Evolutionary conservation across 2,113 vertebrate genomes (phyloP).

Genomic region (Hoplias malabaricus): DNA sequence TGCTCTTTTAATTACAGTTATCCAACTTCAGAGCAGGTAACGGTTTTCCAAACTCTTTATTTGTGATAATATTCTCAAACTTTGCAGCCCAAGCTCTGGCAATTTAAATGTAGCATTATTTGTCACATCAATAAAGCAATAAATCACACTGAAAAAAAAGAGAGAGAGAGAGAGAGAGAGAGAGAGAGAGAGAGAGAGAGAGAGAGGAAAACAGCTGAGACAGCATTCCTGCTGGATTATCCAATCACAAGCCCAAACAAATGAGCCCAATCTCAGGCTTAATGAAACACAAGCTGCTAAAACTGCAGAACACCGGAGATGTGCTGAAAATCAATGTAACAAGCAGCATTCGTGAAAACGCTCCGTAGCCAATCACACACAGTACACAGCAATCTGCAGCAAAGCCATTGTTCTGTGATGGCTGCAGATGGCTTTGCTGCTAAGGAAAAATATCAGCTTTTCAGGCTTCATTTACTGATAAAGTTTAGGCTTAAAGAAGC

Average conservation of each 20-base stretch:
- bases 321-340: conserved; percentile 30
- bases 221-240: conserved; percentile 22
- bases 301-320: conserved; percentile 26
- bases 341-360: conserved; percentile 33
- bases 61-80: no score
- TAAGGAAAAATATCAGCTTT: not conserved
- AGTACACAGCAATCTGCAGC: conserved; percentile 15
- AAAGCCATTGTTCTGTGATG: not conserved
- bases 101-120: no score
- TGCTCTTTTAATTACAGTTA: no score
- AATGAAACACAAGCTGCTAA: conserved; percentile 34
- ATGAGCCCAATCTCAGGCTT: conserved; percentile 16
- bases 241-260: conserved; percentile 26
- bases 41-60: no score
- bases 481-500: no score
- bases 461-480: not conserved
- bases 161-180: not conserved
- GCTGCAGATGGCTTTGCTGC: not conserved
- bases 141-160: no score
- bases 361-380: not conserved
- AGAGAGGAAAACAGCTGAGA: conserved; percentile 10
- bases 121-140: no score
- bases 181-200: conserved; percentile 10
- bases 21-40: no score
- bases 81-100: no score